Conservation (phyloP, 2,888 invertebrate genomes). For the Neoscelio sp. region DNA sequence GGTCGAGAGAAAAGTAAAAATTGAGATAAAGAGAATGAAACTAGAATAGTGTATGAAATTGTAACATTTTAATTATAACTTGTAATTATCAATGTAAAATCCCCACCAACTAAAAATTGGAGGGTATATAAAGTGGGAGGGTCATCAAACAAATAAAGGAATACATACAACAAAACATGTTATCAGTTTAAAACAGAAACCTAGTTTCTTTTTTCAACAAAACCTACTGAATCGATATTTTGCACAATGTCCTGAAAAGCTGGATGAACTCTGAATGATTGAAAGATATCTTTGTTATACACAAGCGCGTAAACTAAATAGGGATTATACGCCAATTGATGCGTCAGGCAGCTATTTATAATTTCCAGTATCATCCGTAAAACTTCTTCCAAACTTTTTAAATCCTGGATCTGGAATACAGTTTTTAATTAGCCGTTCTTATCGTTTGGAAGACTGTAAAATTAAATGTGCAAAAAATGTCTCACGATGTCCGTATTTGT, state of each 20-base stretch:
- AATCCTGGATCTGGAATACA: slow-evolving; percentile 90
- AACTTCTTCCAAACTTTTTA: slow-evolving; percentile 97
- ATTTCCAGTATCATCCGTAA: slow-evolving; percentile 98
- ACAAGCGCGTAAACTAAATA: slow-evolving; percentile 97
- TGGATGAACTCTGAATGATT: slow-evolving; percentile 92
- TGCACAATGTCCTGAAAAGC: slow-evolving; percentile 97
- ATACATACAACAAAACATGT: no score
- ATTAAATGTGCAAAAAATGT: slow-evolving; percentile 1
- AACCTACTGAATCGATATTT: slow-evolving; percentile 96
- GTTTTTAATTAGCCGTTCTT: no score
- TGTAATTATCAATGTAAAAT: no score
- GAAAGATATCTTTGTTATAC: slow-evolving; percentile 96
- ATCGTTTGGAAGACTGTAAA: background rate
- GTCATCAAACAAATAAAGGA: no score
- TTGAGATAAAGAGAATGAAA: no score
- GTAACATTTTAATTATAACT: no score
- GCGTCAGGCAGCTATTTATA: slow-evolving; percentile 96
- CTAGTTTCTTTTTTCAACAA: slow-evolving; percentile 33
- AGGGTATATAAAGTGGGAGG: no score
- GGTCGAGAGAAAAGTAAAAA: no score
- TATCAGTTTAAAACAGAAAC: no score
- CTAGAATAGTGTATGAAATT: no score
- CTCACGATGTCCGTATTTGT: slow-evolving; percentile 78
- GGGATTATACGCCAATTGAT: slow-evolving; percentile 93
- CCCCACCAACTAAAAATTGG: no score